Evolutionary conservation across 2,888 invertebrate species (phyloP).

Genomic region (Parnassius glacialis): DNA sequence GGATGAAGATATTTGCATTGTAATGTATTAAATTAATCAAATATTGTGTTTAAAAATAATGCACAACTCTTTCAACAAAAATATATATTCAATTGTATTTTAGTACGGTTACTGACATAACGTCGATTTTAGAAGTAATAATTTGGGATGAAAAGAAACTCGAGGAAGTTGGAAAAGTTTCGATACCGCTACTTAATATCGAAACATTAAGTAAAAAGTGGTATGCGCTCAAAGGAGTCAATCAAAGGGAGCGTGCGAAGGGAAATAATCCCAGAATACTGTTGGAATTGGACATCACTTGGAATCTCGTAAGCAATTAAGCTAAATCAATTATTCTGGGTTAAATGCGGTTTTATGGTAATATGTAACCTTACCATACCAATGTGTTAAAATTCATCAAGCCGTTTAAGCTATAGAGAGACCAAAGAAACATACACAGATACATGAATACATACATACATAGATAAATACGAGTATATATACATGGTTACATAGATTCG

Average conservation of each 20-base stretch:
- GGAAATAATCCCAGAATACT: conserved; percentile 91
- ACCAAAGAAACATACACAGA: no score
- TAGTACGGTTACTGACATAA: conserved; percentile 93
- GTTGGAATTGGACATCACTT: conserved; percentile 92
- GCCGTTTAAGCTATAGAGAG: no score
- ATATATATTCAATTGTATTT: background rate
- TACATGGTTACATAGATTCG: no score
- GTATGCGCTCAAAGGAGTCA: conserved; percentile 97
- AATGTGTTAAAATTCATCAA: no score
- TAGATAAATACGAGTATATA: no score
- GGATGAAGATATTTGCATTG: conserved; percentile 99
- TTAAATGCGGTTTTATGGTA: no score
- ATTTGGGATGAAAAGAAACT: conserved; percentile 97
- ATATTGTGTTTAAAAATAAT: no score
- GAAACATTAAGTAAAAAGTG: conserved; percentile 93
- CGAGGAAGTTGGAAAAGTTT: conserved; percentile 95
- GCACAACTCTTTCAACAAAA: background rate
- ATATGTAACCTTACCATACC: no score
- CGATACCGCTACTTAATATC: conserved; percentile 91
- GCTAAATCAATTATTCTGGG: no score
- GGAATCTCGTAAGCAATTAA: conserved; percentile 87
- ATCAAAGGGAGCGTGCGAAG: conserved; percentile 90
- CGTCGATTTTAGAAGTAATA: conserved; percentile 93
- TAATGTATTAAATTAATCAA: conserved; percentile 71
- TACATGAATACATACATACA: no score